Percentiles rank a stretch among this genome's conserved stretches.
These are phyloP conservation scores for Drosophila nebulosa DNA, from an alignment of 1,140 invertebrate genomes.

Conservation along the genomic window DNA sequence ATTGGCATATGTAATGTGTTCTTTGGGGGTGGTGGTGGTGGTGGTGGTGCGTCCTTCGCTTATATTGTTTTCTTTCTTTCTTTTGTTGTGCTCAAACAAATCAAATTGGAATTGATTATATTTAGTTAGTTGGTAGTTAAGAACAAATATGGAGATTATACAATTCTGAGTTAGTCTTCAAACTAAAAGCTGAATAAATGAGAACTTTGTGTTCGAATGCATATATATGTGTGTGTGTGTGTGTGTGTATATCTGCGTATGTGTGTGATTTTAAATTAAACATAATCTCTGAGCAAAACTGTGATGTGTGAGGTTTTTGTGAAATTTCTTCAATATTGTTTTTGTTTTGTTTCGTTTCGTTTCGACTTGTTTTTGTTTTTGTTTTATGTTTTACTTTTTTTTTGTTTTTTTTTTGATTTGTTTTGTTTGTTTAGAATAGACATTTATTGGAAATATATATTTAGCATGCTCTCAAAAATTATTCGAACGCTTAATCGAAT, in stretches of 20 bases:
- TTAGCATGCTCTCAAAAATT: constrained; percentile 80
- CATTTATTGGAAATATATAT: constrained; percentile 80
- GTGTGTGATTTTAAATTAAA: constrained; percentile 26
- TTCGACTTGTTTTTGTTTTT: constrained; percentile 44
- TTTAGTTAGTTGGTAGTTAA: constrained; percentile 51
- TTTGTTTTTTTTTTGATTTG: constrained; percentile 16
- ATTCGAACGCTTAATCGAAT: constrained; percentile 75
- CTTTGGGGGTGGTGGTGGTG: constrained; percentile 51
- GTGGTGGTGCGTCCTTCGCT: constrained; percentile 61
- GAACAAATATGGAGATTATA: constrained; percentile 12
- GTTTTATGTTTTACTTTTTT: constrained; percentile 21
- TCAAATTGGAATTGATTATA: constrained; percentile 74
- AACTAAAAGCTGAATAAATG: constrained; percentile 52
- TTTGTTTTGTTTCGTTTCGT: constrained; percentile 38
- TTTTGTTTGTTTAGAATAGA: constrained; percentile 66
- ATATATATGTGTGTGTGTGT: constrained; percentile 15
- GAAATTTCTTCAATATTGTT: constrained; percentile 13
- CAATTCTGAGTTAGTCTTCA: constrained; percentile 11
- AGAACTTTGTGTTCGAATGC: constrained; percentile 2
- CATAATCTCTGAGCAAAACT: constrained; percentile 46
- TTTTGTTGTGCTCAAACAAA: constrained; percentile 63
- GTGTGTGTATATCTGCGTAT: constrained; percentile 5
- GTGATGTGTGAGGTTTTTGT: constrained; percentile 24
- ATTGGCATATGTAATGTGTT: constrained; percentile 26
- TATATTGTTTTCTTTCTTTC: neutral